Conservation (phyloP, 2,113 vertebrate species). For the Megaptera novaeangliae region DNA sequence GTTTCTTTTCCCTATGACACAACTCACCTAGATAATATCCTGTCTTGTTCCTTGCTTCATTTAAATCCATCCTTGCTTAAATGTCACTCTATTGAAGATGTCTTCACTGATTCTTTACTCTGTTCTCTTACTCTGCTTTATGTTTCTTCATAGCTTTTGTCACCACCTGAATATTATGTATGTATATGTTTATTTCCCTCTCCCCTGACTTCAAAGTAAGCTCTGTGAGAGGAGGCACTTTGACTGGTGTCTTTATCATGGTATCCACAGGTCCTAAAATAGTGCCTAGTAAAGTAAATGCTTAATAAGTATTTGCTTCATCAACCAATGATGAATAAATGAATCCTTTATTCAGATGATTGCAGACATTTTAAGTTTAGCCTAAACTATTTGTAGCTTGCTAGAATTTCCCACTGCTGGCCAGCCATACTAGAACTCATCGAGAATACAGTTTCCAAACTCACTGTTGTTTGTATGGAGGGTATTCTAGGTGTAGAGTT, state of each 20-base stretch:
- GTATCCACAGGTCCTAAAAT: neutral
- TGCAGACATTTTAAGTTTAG: neutral
- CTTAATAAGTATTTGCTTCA: neutral
- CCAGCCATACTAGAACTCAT: neutral
- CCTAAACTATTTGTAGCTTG: neutral
- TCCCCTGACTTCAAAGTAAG: neutral
- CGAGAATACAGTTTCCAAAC: neutral
- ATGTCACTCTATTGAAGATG: neutral
- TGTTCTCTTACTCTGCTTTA: neutral
- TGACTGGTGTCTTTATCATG: neutral
- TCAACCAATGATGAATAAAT: neutral
- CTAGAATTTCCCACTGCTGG: neutral
- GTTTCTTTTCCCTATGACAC: neutral
- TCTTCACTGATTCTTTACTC: neutral
- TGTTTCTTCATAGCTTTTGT: neutral
- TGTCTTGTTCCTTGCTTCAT: neutral
- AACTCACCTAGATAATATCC: neutral
- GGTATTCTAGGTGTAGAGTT: neutral
- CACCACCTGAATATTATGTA: neutral
- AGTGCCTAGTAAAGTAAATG: neutral
- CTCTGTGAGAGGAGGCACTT: neutral
- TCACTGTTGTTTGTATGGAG: neutral
- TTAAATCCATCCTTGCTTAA: neutral
- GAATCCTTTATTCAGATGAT: neutral
- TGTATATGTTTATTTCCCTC: neutral